Base-by-base conservation (phyloP, 2,797 vertebrate species). In the Syngnathus rostellatus region DNA sequence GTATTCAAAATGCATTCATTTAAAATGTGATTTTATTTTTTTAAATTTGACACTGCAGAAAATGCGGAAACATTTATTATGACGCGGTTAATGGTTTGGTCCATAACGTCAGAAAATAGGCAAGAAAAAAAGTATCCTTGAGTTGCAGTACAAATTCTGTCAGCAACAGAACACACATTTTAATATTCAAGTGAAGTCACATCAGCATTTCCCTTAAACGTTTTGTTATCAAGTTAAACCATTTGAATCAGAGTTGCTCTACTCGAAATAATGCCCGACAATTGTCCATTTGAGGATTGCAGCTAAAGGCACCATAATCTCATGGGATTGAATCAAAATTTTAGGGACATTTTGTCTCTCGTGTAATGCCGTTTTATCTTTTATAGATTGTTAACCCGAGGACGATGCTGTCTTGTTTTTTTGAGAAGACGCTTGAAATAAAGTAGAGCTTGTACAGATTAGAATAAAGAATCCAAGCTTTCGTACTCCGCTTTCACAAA, bases 221-320 rank as follows among this genome's bases (percentile, higher is more conserved):
- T 41, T 61, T 61, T 61, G 10, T 41, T 41, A 40, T 41, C 19
- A 21, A 41, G 19, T 19, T 11, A 43, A 61, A 57, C 25, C 1
- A 37, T 57, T 38, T 37, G 55, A 38, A 38, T 21, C 23, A 21
- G n/a, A 39, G 17, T 59, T n/a, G 17, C 57, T 39, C 17, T 3
- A 10, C 8, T 9, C 37, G 57, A 23, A 61, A 41, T 43, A 21
- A 40, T 19, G 11, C 59, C 39, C 10, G 10, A 61, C 59, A 61
- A 40, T 41, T 6, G 17, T 61, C 59, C 59, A 23, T 61, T 40
- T 61, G 59, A 61, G 59, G 39, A 14, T 61, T 61, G 39, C 6
- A 43, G 57, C n/a, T 61, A 61, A 61, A 61, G 41, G 59, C 59
- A 10, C n/a, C 59, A 21, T 43, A 21, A 43, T 61, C 59, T 43